A percentile compares a stretch with the other conserved stretches of the same genome.
These are phyloP conservation scores for Patella pellucida DNA, from an alignment of 2,888 invertebrate genomes.

Conservation along the genomic window DNA sequence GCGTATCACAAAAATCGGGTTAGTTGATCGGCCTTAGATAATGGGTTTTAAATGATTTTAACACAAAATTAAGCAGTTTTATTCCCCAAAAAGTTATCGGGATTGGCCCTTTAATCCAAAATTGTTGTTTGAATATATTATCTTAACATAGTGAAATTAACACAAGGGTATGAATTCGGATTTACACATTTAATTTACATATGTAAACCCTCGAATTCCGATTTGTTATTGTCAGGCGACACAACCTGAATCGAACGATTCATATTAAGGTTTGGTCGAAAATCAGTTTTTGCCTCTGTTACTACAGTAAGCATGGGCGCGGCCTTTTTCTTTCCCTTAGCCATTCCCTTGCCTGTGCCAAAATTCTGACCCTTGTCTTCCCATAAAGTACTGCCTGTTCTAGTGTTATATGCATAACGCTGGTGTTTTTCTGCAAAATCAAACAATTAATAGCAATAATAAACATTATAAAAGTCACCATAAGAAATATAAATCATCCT, in stretches of 20 bases:
- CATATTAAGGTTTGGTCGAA: not conserved
- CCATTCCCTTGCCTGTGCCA: not conserved
- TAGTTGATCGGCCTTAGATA: too few relatives aligned
- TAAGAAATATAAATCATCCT: too few relatives aligned
- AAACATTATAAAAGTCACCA: not conserved
- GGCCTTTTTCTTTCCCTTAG: not conserved
- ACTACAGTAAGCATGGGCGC: not conserved
- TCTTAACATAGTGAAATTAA: too few relatives aligned
- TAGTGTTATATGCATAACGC: slow-evolving; percentile 13
- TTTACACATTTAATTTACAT: too few relatives aligned
- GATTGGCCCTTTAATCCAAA: too few relatives aligned
- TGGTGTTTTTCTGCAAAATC: slow-evolving; percentile 11
- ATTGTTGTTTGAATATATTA: too few relatives aligned
- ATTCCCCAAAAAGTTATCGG: too few relatives aligned
- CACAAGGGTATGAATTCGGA: too few relatives aligned
- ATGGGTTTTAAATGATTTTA: too few relatives aligned
- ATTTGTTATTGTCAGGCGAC: not conserved
- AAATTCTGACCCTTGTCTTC: slow-evolving; percentile 3
- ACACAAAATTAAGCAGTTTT: too few relatives aligned
- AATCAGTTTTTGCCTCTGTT: not conserved
- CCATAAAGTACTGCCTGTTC: slow-evolving; percentile 11
- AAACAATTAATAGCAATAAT: not conserved
- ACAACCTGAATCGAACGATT: not conserved
- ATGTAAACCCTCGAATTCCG: too few relatives aligned
- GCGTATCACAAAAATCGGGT: too few relatives aligned